A percentile compares a stretch with the other conserved stretches of the same genome.
These are phyloP conservation scores for Holcopasites calliopsidis DNA, from an alignment of 1,140 invertebrate genomes.

Conservation along the genomic window DNA sequence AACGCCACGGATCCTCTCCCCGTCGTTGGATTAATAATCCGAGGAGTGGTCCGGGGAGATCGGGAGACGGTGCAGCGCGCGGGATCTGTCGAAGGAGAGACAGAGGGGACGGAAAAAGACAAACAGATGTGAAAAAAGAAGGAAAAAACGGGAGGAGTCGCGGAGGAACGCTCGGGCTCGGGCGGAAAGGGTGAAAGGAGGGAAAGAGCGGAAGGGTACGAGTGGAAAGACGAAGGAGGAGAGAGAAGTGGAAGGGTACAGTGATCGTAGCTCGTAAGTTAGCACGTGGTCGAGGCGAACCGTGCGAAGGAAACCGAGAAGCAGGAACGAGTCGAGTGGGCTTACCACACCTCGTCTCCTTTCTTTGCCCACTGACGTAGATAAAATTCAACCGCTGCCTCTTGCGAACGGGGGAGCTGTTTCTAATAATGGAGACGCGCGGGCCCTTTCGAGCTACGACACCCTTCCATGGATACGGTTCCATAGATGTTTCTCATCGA, in stretches of 20 bases:
- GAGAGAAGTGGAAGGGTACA: constrained; percentile 64
- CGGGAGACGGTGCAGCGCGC: constrained; percentile 48
- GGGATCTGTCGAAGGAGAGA: constrained; percentile 44
- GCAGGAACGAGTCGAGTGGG: constrained; percentile 62
- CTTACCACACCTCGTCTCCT: constrained; percentile 64
- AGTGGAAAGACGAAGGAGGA: constrained; percentile 55
- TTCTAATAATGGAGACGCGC: constrained; percentile 22
- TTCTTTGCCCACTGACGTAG: constrained; percentile 62
- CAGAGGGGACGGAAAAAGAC: constrained; percentile 25
- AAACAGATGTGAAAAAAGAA: constrained; percentile 20
- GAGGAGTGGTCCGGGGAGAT: constrained; percentile 59
- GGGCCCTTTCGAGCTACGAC: constrained; percentile 2
- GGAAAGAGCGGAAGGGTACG: neutral
- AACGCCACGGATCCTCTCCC: constrained; percentile 57
- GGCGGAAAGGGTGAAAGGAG: neutral
- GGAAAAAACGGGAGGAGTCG: neutral
- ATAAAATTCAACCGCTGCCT: constrained; percentile 62
- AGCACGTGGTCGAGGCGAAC: constrained; percentile 75
- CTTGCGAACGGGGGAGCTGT: constrained; percentile 46
- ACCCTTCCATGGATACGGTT: neutral
- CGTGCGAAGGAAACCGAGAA: constrained; percentile 70
- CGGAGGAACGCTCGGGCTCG: too few species aligned
- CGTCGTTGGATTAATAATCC: constrained; percentile 66
- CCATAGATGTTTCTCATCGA: neutral
- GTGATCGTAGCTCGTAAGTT: constrained; percentile 76